phyloP scores from a whole-genome alignment of 2,113 vertebrate genomes.

The Hiodon tergisus region DNA sequence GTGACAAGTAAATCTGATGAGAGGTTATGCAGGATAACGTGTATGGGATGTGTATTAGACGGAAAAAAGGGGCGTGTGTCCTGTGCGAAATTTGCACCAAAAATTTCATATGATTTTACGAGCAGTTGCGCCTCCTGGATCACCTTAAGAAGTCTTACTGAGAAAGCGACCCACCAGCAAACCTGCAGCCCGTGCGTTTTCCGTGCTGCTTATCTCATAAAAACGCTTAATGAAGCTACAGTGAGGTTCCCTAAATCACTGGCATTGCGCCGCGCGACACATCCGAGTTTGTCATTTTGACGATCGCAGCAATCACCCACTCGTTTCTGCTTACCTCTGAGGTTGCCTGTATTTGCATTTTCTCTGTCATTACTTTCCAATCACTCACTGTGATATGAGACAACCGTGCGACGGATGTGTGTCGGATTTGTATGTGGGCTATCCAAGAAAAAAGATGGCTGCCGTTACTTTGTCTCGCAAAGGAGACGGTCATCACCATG shows the following conservation, averaged over 20 bases:
- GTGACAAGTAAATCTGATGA: conserved; percentile 10
- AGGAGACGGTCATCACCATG: too few relatives aligned
- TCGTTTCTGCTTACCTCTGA: conserved; percentile 20
- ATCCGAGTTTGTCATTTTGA: conserved; percentile 35
- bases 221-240: conserved; percentile 34
- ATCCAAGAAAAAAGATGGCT: too few relatives aligned
- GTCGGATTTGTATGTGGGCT: neutral
- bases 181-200: conserved; percentile 30
- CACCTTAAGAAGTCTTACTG: neutral
- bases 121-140: neutral
- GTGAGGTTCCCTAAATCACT: conserved; percentile 37
- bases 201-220: conserved; percentile 26
- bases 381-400: neutral
- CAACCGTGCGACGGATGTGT: too few relatives aligned
- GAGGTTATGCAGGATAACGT: conserved; percentile 8
- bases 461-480: too few relatives aligned
- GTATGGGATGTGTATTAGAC: neutral
- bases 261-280: conserved; percentile 9
- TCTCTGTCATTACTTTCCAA: neutral
- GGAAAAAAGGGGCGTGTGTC: neutral
- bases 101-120: neutral
- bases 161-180: neutral
- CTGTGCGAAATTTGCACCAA: neutral
- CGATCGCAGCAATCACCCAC: conserved; percentile 29
- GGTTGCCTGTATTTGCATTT: conserved; percentile 21